phyloP scores from a whole-genome alignment of 1,140 invertebrate genomes.

The Palaemon carinicauda region DNA sequence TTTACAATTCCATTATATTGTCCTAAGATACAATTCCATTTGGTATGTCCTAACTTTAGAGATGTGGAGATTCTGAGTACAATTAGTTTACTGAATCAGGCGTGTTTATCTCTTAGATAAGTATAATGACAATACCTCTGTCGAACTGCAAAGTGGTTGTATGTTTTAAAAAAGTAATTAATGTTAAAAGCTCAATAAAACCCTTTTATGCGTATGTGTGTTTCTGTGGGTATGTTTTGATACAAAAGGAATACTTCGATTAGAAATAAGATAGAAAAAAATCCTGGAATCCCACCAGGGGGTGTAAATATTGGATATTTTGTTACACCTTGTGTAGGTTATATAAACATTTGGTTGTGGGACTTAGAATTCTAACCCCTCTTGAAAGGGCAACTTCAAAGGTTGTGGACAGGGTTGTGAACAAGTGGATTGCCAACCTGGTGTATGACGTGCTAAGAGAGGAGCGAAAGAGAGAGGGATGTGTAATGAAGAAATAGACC shows the following conservation, averaged over 20 bases:
- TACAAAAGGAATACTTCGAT: no score
- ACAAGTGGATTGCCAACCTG: no score
- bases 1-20: conserved; percentile 32
- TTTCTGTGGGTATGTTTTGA: no score
- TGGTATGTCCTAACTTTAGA: not conserved
- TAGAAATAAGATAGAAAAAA: no score
- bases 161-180: not conserved
- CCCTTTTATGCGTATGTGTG: no score
- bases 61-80: conserved; percentile 24
- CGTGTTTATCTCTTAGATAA: not conserved
- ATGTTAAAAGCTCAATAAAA: no score
- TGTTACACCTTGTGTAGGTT: no score
- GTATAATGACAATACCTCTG: not conserved
- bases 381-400: not conserved
- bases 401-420: not conserved
- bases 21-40: conserved; percentile 20
- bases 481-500: no score
- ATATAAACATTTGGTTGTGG: not conserved
- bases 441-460: no score
- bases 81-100: conserved; percentile 5
- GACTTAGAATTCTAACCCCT: not conserved
- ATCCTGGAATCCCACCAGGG: no score
- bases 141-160: not conserved
- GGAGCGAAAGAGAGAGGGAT: no score
- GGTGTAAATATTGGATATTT: no score